phyloP scores from a whole-genome alignment of 1,140 invertebrate genomes.

The Cydia splendana region DNA sequence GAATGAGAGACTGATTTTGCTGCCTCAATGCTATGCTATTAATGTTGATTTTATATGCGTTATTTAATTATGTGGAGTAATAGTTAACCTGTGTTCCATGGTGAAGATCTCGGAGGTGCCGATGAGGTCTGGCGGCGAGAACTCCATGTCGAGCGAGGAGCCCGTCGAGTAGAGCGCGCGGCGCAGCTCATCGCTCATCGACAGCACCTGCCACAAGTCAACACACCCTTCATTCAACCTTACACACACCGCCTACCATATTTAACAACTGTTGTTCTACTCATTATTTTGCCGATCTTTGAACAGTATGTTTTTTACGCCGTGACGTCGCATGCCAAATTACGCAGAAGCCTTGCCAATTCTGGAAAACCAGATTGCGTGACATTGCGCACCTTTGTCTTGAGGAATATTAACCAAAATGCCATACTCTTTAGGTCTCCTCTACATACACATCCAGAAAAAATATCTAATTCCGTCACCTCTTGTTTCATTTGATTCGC shows the following conservation, averaged over 20 bases:
- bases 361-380: background rate
- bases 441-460: no score
- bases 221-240: background rate
- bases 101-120: constrained; percentile 93
- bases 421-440: background rate
- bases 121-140: constrained; percentile 93
- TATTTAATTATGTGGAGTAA: no score
- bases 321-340: background rate
- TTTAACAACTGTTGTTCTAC: background rate
- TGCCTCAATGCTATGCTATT: no score
- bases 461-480: no score
- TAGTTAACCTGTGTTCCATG: constrained; percentile 87
- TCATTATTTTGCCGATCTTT: background rate
- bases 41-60: no score
- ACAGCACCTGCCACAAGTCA: constrained; percentile 85
- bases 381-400: background rate
- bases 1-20: no score
- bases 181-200: constrained; percentile 94
- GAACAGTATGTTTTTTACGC: background rate
- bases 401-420: background rate
- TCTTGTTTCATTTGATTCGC: no score
- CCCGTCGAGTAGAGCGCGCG: constrained; percentile 90
- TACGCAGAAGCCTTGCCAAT: background rate
- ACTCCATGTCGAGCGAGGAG: constrained; percentile 90
- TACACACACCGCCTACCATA: background rate